Evolutionary conservation across 1,140 invertebrate species (phyloP).

Genomic region (Eupristina koningsbergeri): DNA sequence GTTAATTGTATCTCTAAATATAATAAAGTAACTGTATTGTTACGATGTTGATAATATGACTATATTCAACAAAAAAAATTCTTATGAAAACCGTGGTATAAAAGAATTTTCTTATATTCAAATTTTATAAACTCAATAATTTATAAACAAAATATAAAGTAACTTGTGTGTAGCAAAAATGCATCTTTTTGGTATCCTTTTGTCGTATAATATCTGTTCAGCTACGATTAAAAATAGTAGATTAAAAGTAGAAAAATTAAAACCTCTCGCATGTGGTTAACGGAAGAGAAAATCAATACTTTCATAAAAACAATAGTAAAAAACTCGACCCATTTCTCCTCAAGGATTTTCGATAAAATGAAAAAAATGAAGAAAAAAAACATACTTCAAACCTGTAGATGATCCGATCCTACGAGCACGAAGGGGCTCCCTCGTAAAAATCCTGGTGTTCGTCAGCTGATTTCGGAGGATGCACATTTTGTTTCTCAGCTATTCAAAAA

Average conservation of each 20-base stretch:
- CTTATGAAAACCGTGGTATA: neutral
- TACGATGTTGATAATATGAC: no score
- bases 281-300: neutral
- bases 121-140: no score
- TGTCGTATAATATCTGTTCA: neutral
- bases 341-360: neutral
- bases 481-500: conserved; percentile 63
- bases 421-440: conserved; percentile 62
- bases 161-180: neutral
- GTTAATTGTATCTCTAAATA: no score
- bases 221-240: no score
- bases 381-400: conserved; percentile 21
- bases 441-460: conserved; percentile 67
- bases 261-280: neutral
- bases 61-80: neutral
- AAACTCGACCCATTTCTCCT: conserved; percentile 10
- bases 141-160: no score
- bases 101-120: neutral
- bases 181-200: neutral
- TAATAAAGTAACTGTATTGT: no score
- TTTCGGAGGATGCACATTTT: conserved; percentile 64
- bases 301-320: neutral
- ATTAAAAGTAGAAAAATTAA: neutral
- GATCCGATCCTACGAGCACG: conserved; percentile 56
- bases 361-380: neutral